These are phyloP conservation scores for Chrysopilus asiliformis DNA, from an alignment of 2,888 invertebrate species.

Conservation along the genomic window DNA sequence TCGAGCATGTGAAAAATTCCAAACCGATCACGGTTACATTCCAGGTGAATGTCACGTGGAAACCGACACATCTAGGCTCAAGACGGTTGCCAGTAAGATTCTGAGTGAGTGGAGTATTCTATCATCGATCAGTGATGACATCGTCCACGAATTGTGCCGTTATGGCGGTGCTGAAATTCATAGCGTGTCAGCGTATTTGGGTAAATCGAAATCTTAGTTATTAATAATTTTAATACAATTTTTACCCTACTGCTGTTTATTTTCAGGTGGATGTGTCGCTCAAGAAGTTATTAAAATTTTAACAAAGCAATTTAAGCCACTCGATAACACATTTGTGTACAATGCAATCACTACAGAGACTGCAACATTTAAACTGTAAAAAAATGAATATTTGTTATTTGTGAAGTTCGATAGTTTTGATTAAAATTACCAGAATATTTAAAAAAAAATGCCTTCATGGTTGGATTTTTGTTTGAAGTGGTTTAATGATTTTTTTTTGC, in stretches of 20 bases:
- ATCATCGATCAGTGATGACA: slow-evolving; percentile 75
- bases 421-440: background rate
- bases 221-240: slow-evolving; percentile 3
- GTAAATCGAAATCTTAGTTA: slow-evolving; percentile 26
- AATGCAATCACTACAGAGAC: slow-evolving; percentile 85
- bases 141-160: slow-evolving; percentile 87
- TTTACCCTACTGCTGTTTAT: background rate
- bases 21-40: slow-evolving; percentile 73
- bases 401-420: background rate
- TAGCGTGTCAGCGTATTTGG: slow-evolving; percentile 81
- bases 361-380: slow-evolving; percentile 63
- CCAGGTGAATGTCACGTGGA: slow-evolving; percentile 86
- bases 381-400: background rate
- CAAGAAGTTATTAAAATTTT: slow-evolving; percentile 94
- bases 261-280: slow-evolving; percentile 72
- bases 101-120: slow-evolving; percentile 73
- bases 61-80: slow-evolving; percentile 77
- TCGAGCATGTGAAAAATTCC: slow-evolving; percentile 82
- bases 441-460: too few species aligned
- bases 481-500: too few species aligned
- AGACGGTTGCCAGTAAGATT: slow-evolving; percentile 57
- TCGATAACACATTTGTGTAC: slow-evolving; percentile 90
- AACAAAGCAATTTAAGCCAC: slow-evolving; percentile 90
- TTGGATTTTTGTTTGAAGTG: too few species aligned
- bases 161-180: slow-evolving; percentile 93